These are phyloP conservation scores for Holothuria glaberrima DNA, from an alignment of 35 echinoderm and acorn worm species.

Conservation along the genomic window DNA sequence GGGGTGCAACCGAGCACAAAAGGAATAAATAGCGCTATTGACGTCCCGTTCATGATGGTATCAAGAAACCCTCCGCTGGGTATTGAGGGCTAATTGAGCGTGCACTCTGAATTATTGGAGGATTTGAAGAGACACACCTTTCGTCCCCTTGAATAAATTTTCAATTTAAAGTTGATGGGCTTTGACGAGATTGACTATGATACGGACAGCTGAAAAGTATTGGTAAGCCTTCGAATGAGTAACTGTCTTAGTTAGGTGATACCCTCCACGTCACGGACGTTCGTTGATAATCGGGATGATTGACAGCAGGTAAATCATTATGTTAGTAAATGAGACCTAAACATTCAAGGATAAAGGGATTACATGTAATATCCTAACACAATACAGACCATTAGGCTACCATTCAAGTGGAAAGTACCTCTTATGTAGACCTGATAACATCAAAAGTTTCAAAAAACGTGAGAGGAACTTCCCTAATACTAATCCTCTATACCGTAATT, in stretches of 20 bases:
- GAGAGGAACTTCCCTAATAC: neutral
- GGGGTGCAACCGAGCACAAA: slow-evolving; percentile 31
- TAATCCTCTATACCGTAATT: too few relatives aligned
- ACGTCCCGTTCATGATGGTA: neutral
- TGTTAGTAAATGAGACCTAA: neutral
- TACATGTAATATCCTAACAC: neutral
- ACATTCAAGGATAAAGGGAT: neutral
- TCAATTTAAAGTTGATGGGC: slow-evolving; percentile 39
- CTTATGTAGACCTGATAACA: neutral
- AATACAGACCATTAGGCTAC: neutral
- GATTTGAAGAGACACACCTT: slow-evolving; percentile 24
- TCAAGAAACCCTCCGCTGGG: neutral
- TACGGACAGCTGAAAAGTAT: neutral
- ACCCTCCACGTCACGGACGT: slow-evolving; percentile 18
- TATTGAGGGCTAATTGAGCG: slow-evolving; percentile 44
- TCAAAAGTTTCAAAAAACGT: neutral
- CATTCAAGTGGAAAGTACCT: neutral
- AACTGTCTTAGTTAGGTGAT: neutral
- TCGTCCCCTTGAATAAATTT: slow-evolving; percentile 28
- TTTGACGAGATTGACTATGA: slow-evolving; percentile 28
- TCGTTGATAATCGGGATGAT: neutral
- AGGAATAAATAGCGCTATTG: slow-evolving; percentile 16
- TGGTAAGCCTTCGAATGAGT: neutral
- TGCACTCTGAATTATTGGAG: slow-evolving; percentile 18
- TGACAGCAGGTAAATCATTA: slow-evolving; percentile 9